phyloP scores from a whole-genome alignment of 1,140 invertebrate species.

The Formica selysi region DNA sequence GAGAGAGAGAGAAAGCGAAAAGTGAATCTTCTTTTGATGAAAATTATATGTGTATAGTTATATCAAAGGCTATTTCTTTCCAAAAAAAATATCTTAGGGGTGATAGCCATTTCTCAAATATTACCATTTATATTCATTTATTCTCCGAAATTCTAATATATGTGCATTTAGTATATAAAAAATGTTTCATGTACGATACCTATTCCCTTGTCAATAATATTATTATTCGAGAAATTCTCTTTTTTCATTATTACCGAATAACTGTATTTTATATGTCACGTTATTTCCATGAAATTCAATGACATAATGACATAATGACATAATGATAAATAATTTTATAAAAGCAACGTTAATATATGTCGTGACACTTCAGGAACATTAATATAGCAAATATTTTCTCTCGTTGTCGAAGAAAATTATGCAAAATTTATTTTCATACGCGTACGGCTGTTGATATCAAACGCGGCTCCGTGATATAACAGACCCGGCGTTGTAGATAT shows the following conservation, averaged over 20 bases:
- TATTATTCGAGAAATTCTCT: not conserved
- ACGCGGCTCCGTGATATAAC: not conserved
- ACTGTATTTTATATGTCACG: not conserved
- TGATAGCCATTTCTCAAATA: not conserved
- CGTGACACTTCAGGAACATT: not conserved
- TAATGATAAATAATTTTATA: slow-evolving; percentile 21
- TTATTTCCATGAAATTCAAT: slow-evolving; percentile 28
- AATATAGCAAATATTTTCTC: slow-evolving; percentile 41
- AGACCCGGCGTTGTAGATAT: slow-evolving; percentile 5
- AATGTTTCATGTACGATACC: not conserved
- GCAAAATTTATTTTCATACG: slow-evolving; percentile 34
- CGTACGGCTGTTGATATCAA: slow-evolving; percentile 5
- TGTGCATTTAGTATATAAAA: not conserved
- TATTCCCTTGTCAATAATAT: not conserved
- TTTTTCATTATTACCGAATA: not conserved
- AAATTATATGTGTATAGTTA: not conserved
- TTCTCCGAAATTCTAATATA: not conserved
- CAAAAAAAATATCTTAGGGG: not conserved
- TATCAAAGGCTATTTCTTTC: not conserved
- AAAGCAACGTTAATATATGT: not conserved
- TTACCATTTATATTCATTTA: not conserved
- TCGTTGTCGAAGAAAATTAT: slow-evolving; percentile 22
- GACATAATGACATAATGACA: not conserved
- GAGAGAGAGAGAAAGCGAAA: not conserved
- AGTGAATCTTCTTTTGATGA: not conserved